These are phyloP conservation scores for Brienomyrus longianalis DNA, from an alignment of 2,113 vertebrate genomes.

Conservation along the genomic window DNA sequence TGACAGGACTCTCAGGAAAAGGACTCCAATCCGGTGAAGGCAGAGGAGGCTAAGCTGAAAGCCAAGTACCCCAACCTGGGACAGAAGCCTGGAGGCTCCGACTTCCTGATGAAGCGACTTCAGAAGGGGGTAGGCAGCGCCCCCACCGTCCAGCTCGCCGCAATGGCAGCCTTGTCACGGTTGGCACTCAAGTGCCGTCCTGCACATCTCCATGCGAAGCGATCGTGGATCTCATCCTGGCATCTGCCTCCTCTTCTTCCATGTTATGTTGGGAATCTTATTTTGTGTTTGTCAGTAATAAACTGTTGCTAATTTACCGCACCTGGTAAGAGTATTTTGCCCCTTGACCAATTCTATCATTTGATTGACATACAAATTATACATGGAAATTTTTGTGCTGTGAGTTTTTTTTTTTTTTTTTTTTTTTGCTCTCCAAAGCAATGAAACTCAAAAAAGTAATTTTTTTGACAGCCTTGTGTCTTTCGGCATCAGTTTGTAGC, in stretches of 20 bases:
- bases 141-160: background rate
- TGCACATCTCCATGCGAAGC: background rate
- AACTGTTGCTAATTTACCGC: background rate
- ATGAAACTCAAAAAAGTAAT: background rate
- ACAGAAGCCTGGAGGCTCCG: constrained; percentile 85
- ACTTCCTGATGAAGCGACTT: constrained; percentile 95
- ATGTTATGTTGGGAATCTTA: background rate
- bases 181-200: background rate
- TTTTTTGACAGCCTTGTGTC: background rate
- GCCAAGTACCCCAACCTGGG: constrained; percentile 84
- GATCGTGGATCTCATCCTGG: background rate
- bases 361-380: background rate
- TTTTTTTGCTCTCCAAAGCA: background rate
- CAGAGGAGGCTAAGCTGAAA: constrained; percentile 87
- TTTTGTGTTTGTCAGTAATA: background rate
- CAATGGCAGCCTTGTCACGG: too few species aligned
- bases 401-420: background rate
- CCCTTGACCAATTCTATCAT: background rate
- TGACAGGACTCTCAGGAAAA: constrained; percentile 81
- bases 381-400: background rate
- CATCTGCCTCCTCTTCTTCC: background rate
- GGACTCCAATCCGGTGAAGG: constrained; percentile 72
- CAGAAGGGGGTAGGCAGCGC: constrained; percentile 79
- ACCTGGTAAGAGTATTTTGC: background rate
- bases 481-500: background rate